Conservation (phyloP, 1,140 invertebrate genomes). For the Papilio machaon region DNA sequence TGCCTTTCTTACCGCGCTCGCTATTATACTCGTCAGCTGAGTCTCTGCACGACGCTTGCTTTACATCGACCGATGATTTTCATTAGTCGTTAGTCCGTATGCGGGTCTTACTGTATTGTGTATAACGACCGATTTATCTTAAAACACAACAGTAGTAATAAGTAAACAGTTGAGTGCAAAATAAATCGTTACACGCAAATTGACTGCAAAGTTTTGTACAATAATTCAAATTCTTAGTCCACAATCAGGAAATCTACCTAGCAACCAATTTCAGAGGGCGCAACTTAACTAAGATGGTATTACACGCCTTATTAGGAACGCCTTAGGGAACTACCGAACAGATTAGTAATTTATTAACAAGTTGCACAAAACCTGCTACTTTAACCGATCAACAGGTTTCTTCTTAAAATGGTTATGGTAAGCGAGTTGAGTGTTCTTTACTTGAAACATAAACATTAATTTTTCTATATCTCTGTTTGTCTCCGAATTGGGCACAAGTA, state of each 20-base stretch:
- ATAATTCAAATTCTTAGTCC: conserved; percentile 22
- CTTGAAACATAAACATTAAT: conserved; percentile 1
- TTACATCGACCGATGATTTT: no score
- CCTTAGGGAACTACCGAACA: conserved; percentile 30
- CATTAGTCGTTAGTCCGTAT: no score
- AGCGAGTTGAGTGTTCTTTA: conserved; percentile 5
- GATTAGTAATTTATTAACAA: conserved; percentile 37
- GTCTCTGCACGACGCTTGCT: no score
- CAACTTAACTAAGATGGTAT: conserved; percentile 28
- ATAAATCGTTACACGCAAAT: neutral
- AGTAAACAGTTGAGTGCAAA: neutral
- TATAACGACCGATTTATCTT: no score
- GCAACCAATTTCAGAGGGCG: conserved; percentile 26
- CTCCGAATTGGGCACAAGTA: neutral
- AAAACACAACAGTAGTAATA: neutral
- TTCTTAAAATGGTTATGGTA: conserved; percentile 17
- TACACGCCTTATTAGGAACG: conserved; percentile 31
- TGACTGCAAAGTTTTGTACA: conserved; percentile 2
- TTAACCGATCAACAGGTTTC: conserved; percentile 32
- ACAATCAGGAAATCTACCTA: conserved; percentile 23
- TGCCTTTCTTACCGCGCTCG: no score
- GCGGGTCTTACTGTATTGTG: no score
- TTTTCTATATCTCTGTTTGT: neutral
- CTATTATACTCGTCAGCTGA: no score
- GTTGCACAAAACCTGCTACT: conserved; percentile 34